Percentiles rank a stretch among this genome's conserved stretches.
phyloP scores from a whole-genome alignment of 2,888 invertebrate species.

The Macrophya annulata region DNA sequence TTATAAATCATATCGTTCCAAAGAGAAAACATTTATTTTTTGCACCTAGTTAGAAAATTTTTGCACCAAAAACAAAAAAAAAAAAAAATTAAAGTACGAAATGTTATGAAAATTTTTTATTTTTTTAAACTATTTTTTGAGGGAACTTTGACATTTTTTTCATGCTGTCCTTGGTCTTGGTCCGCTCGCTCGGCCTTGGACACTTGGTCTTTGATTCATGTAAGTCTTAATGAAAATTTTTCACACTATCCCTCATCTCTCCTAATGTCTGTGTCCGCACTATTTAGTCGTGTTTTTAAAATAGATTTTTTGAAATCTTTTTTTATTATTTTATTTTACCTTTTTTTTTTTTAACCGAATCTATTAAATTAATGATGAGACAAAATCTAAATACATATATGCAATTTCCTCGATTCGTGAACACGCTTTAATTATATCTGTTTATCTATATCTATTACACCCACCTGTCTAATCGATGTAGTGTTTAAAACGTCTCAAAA shows the following conservation, averaged over 20 bases:
- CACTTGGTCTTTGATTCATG: constrained; percentile 72
- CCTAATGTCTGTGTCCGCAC: constrained; percentile 46
- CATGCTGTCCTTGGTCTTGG: constrained; percentile 72
- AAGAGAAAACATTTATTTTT: constrained; percentile 46
- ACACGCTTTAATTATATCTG: background rate
- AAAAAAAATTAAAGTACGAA: no score
- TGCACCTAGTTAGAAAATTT: constrained; percentile 68
- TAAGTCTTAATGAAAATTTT: constrained; percentile 75
- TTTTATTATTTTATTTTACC: background rate
- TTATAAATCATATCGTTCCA: background rate
- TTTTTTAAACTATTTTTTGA: constrained; percentile 72
- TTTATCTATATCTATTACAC: background rate
- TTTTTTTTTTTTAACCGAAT: background rate
- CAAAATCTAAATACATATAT: background rate
- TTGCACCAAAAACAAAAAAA: constrained; percentile 63
- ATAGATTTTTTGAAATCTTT: constrained; percentile 46
- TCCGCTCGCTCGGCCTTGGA: constrained; percentile 66
- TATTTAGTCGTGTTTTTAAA: constrained; percentile 52
- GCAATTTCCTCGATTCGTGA: background rate
- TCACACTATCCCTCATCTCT: constrained; percentile 64
- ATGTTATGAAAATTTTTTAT: constrained; percentile 69
- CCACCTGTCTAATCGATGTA: background rate
- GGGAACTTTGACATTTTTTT: constrained; percentile 75
- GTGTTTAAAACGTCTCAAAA: background rate
- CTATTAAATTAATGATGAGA: background rate